These are phyloP conservation scores for Dorcus parallelipipedus DNA, from an alignment of 2,888 invertebrate species.

Conservation along the genomic window DNA sequence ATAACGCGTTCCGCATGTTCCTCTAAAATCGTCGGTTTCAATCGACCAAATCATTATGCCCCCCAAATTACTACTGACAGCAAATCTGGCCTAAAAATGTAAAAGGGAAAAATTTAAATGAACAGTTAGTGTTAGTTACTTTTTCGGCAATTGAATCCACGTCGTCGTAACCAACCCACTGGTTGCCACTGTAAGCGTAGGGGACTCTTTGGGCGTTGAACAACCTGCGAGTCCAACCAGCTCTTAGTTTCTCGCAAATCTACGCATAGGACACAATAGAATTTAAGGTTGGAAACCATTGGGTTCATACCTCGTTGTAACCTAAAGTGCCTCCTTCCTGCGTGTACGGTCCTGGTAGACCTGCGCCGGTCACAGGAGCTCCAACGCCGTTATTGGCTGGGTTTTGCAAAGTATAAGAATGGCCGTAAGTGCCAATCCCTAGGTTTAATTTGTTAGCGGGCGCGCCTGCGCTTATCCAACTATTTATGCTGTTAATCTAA, in stretches of 20 bases:
- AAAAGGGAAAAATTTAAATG: too few relatives aligned
- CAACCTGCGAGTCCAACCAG: constrained; percentile 32
- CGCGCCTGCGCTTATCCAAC: constrained; percentile 57
- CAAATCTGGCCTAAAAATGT: too few relatives aligned
- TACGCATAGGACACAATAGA: constrained; percentile 13
- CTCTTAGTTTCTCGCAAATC: constrained; percentile 34
- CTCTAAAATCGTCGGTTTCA: constrained; percentile 74
- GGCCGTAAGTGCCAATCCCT: constrained; percentile 69
- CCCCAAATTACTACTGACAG: constrained; percentile 42
- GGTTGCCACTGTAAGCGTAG: constrained; percentile 42
- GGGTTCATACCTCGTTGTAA: constrained; percentile 61
- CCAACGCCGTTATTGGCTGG: constrained; percentile 51
- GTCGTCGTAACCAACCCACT: constrained; percentile 47
- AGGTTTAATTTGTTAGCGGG: constrained; percentile 61
- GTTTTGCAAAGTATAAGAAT: constrained; percentile 57
- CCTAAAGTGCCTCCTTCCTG: constrained; percentile 61
- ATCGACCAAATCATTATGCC: constrained; percentile 79
- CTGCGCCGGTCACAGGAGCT: constrained; percentile 56
- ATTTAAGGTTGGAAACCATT: constrained; percentile 26
- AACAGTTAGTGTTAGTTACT: constrained; percentile 23
- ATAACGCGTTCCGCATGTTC: constrained; percentile 57
- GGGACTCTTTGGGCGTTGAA: constrained; percentile 45
- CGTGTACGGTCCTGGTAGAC: constrained; percentile 62
- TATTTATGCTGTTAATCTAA: constrained; percentile 39
- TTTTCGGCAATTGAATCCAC: constrained; percentile 39